Conservation (phyloP, 1,140 invertebrate species). For the Thaumetopoea pityocampa region DNA sequence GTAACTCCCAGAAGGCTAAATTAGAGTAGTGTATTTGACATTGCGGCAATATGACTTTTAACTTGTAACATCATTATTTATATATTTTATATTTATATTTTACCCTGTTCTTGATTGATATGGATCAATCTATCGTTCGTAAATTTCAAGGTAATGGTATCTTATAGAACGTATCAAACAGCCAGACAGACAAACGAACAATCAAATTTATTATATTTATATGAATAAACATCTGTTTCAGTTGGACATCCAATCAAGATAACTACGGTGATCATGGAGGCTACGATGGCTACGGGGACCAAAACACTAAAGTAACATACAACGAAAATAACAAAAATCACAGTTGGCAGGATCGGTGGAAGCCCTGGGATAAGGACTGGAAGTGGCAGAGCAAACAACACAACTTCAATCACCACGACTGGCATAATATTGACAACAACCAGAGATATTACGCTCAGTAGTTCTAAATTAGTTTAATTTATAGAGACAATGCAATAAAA, state of each 20-base stretch:
- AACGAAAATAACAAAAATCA: constrained; percentile 21
- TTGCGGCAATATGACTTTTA: no score
- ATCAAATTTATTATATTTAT: not conserved
- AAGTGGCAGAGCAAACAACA: constrained; percentile 20
- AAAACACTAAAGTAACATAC: constrained; percentile 15
- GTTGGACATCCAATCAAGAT: no score
- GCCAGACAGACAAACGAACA: not conserved
- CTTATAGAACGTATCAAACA: no score
- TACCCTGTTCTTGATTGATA: no score
- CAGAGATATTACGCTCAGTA: not conserved
- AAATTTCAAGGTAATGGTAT: no score
- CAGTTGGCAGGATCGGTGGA: constrained; percentile 30
- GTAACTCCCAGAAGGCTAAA: no score
- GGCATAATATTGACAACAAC: constrained; percentile 23
- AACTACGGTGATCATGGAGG: constrained; percentile 1
- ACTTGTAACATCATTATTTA: no score
- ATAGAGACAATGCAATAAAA: constrained; percentile 3
- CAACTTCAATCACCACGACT: constrained; percentile 13
- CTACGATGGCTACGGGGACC: not conserved
- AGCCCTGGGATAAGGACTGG: constrained; percentile 41
- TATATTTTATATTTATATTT: no score
- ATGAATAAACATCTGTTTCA: not conserved
- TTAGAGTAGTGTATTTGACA: no score
- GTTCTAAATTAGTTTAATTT: constrained; percentile 4
- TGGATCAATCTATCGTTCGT: no score